These are phyloP conservation scores for Yponomeuta cagnagella DNA, from an alignment of 2,888 invertebrate genomes.

Conservation along the genomic window DNA sequence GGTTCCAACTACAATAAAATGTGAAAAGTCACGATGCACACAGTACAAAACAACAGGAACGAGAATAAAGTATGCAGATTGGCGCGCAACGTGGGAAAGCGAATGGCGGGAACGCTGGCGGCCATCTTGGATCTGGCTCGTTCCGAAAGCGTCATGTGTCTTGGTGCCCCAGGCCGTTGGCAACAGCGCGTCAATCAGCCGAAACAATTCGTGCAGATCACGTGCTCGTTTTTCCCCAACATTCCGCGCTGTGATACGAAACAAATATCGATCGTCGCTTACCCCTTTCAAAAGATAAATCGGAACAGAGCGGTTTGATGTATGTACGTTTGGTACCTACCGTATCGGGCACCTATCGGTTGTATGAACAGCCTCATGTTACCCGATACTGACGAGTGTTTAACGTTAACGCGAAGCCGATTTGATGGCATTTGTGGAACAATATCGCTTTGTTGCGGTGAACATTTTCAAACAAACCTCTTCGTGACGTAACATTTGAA, in stretches of 20 bases:
- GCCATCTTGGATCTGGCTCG: constrained; percentile 65
- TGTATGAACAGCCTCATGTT: constrained; percentile 7
- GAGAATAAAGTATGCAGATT: constrained; percentile 30
- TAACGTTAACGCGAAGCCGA: constrained; percentile 7
- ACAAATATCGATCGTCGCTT: constrained; percentile 41
- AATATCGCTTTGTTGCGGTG: constrained; percentile 12
- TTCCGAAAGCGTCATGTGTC: constrained; percentile 66
- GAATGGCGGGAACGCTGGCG: constrained; percentile 62
- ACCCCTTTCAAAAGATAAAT: constrained; percentile 22
- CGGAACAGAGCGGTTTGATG: not conserved
- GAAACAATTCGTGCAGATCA: constrained; percentile 61
- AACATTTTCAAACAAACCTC: constrained; percentile 9
- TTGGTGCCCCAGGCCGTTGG: constrained; percentile 60
- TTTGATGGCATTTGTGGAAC: constrained; percentile 10
- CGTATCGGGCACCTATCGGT: not conserved
- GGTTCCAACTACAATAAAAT: constrained; percentile 38
- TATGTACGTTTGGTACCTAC: not conserved
- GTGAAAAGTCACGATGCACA: constrained; percentile 42
- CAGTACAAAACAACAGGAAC: constrained; percentile 58
- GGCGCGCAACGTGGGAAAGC: constrained; percentile 71
- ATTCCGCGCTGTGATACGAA: constrained; percentile 42
- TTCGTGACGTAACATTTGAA: not conserved
- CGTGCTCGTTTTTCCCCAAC: constrained; percentile 67
- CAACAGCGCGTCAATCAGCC: constrained; percentile 62
- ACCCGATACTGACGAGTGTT: constrained; percentile 12